Evolutionary conservation across 2,797 vertebrate genomes (phyloP), one percentile per base, ranked within the genome.

Genomic region (Mus minutoides): DNA sequence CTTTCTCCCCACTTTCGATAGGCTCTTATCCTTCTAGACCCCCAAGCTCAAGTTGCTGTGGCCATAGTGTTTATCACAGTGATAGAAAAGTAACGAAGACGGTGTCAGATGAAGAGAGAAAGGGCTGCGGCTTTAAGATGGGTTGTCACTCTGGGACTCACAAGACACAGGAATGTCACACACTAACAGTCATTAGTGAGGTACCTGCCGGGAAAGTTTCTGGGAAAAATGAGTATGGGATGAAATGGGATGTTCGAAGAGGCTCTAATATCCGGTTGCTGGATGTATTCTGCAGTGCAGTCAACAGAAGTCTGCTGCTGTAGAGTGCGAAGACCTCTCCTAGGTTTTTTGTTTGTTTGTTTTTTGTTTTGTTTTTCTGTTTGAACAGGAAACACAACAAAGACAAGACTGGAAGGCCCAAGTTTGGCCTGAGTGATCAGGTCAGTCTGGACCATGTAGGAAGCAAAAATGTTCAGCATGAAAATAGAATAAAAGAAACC

Each of bases 321-420:
- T 31, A 21, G 49, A 8, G 24, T 17, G 62, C 34, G 12, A 87
- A 46, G 40, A n/a, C 0, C 0, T n/a, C 29, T 43, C 49, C 4
- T 62, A 40, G 6, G 13, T 46, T 67, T 85, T 19, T 9, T 40
- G 43, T 31, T 31, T 82, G 24, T 58, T 58, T 58, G 6, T 58
- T 58, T 58, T 4, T 58, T 58, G 46, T 46, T 46, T 46, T 56
- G 3, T 56, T 21, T 22, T 88, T 19, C 11, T 40, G 52, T 31
- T 31, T 82, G 24, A 78, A 60, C 77, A 40, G 67, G 37, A 43
- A 40, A 34, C 34, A 34, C 5, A 34, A 64, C n/a, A 12, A 22
- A 52, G 40, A 75, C 6, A 49, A 85, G 54, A 49, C n/a, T 52
- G 24, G 37, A 75, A 87, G 37, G 31, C 7, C 3, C 12, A 76